Percentiles rank a stretch among this genome's conserved stretches.
These are phyloP conservation scores for Drosophila ironensis DNA, from an alignment of 1,140 invertebrate genomes.

Conservation along the genomic window DNA sequence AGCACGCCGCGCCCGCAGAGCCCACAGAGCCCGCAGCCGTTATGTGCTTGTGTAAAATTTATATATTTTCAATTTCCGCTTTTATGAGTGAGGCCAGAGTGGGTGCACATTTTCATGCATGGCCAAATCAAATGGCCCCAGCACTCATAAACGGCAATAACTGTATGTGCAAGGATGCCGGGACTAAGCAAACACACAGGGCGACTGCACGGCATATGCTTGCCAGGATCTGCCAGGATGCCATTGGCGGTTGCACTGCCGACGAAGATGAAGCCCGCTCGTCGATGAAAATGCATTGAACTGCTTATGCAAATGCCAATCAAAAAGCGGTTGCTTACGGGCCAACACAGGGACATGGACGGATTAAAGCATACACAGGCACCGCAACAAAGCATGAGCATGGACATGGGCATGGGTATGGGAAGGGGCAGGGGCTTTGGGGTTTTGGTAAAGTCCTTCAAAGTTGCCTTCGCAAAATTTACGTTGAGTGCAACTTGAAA, in stretches of 20 bases:
- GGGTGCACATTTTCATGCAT: conserved; percentile 70
- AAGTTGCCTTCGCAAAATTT: conserved; percentile 8
- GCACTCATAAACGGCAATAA: conserved; percentile 60
- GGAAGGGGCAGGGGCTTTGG: too few relatives aligned
- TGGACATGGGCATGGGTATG: too few relatives aligned
- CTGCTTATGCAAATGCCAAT: conserved; percentile 78
- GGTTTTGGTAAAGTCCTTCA: not conserved
- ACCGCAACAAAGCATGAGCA: too few relatives aligned
- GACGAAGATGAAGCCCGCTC: conserved; percentile 2
- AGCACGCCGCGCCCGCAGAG: too few relatives aligned
- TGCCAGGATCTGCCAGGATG: not conserved
- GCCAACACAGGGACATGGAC: not conserved
- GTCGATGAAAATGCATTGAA: conserved; percentile 68
- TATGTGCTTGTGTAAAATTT: conserved; percentile 50
- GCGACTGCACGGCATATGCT: conserved; percentile 16
- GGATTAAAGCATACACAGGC: conserved; percentile 8
- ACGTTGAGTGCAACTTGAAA: conserved; percentile 3
- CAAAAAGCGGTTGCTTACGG: conserved; percentile 57
- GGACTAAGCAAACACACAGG: conserved; percentile 20
- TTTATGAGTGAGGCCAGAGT: conserved; percentile 55
- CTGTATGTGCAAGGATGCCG: conserved; percentile 20
- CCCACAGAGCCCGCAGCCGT: not conserved
- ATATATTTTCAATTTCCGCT: conserved; percentile 77
- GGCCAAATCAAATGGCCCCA: conserved; percentile 60
- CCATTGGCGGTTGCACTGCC: conserved; percentile 16